Evolutionary conservation across 2,888 invertebrate species (phyloP), one percentile per base, ranked within the genome.

Genomic region (Xestia ashworthii): DNA sequence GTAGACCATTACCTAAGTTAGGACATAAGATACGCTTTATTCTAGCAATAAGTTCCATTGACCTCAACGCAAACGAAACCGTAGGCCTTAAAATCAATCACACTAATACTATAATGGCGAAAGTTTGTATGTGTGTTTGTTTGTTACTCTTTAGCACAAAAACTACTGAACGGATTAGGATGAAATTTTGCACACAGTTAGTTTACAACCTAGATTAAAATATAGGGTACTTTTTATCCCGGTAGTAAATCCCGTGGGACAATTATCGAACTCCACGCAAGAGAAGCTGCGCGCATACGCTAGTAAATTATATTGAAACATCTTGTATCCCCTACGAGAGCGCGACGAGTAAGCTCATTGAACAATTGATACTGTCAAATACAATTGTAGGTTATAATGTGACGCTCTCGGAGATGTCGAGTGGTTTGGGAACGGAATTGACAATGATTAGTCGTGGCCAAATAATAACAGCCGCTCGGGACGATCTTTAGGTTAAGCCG

Each of bases 341-440:
- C 69, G 79, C 48, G 14, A 38, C 8, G 25, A 76, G 68, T 53
- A 53, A 67, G 32, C 53, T 78, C 71, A 88, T 88, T 67, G 48
- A 74, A 62, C 79, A 79, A 81, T 81, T 79, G 81, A 81, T 79
- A 62, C 78, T 87, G 88, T 87, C 88, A 88, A 88, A 88, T 84
- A 88, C 86, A 87, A 88, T 86, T 84, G 78, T 84, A 55, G 25
- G 38, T 78, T 81, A 75, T 58, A 62, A 84, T 60, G 44, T 75
- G 78, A 70, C 66, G 6, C 53, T 74, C 22, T 44, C 14, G 44
- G 22, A 11, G 8, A 22, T 16, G 44, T 25, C 25, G 65, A 53
- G 60, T 66, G 71, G 41, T 65, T 70, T 41, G 74, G 46, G 22
- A 71, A 70, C 64, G 19, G 19, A 14, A 48, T 53, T 58, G 32